Evolutionary conservation across 2,113 vertebrate genomes (phyloP), one percentile per base, ranked within the genome.

Genomic region (Notothenia rossii): DNA sequence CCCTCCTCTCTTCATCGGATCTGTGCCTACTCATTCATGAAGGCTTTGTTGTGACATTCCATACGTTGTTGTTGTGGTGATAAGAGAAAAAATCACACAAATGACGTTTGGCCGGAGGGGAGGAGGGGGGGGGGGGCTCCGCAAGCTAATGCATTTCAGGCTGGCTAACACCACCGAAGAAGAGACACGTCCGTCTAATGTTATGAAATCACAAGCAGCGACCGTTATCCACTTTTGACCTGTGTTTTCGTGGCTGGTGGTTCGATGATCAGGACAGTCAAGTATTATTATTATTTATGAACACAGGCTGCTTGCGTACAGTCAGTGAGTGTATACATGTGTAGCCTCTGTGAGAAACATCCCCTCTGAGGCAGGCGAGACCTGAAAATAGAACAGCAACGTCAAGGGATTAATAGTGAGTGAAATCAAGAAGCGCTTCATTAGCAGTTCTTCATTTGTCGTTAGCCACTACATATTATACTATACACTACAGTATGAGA

Each of bases 11-110:
- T 43, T 65, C 77, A 45, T 76, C 66, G 13, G 64, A 87, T 85
- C 72, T 75, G 82, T 87, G 86, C 75, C 92, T 90, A 90, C 77
- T 93, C 88, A 88, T 89, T 93, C 90, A 86, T 93, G 90, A 89
- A 92, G 85, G 82, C 88, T 91, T 87, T 85, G 86, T 91, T 86
- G 79, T 87, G 89, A 92, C 85, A 88, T 72, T 77, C 69, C 75
- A 78, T 88, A 82, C 71, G n/a, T 82, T 78, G 71, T 82, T 78
- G 71, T 56, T 53, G 75, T 29, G 65, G 63, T 72, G 68, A 88
- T 84, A 78, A 67, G 29, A 29, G 7, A 40, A 80, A 74, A 64
- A 78, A 56, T 43, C 1, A n/a, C 11, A 69, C 56, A 76, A 75
- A 76, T 61, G 43, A n/a, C 45, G 81, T 13, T 82, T 75, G 29